Evolutionary conservation across 2,113 vertebrate genomes (phyloP), one percentile per base, ranked within the genome.

Genomic region (Australoheros scitulus): DNA sequence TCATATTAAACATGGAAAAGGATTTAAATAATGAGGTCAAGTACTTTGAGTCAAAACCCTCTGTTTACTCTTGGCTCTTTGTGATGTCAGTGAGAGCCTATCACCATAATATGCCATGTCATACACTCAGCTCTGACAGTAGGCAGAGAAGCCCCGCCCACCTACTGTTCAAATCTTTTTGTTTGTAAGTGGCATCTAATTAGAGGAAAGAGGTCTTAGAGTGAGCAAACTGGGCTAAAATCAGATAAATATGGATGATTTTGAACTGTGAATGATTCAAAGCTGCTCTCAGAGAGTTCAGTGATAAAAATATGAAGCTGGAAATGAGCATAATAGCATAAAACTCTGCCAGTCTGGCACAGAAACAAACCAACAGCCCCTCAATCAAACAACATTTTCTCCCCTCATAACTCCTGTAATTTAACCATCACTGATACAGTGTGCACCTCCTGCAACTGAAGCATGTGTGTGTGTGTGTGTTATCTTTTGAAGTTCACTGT

Each of bases 1-100:
- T 68, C 41, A 29, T 68, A 47, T 68, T 18, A 50, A 0, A 47
- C 22, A 2, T 4, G 5, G 0, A 22, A 68, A 50, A 68, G 0
- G 14, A 26, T 5, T 15, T 2, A 47, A 68, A 13, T 41, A 41
- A 41, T 11, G 10, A 41, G 10, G 38, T 11, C 38, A 41, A 41
- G 38, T 41, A 41, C 38, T 41, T 9, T 41, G 38, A 41, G 10
- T 47, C 43, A 13, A 47, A 15, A 47, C 43, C 5, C 3, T 50
- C 6, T 17, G 47, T 50, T 50, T 15, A 43, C 64, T 29, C 6
- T 20, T 55, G 18, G 17, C 6, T 55, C 18, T 55, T 18, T 55
- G 3, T 20, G 50, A 20, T 52, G 65, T 52, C 65, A 32, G 43
- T 1, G 43, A 52, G 17, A 20, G 2, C 5, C 5, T 17, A 50